Evolutionary conservation across 1,140 invertebrate genomes (phyloP).

Genomic region (Drosophila melanica): DNA sequence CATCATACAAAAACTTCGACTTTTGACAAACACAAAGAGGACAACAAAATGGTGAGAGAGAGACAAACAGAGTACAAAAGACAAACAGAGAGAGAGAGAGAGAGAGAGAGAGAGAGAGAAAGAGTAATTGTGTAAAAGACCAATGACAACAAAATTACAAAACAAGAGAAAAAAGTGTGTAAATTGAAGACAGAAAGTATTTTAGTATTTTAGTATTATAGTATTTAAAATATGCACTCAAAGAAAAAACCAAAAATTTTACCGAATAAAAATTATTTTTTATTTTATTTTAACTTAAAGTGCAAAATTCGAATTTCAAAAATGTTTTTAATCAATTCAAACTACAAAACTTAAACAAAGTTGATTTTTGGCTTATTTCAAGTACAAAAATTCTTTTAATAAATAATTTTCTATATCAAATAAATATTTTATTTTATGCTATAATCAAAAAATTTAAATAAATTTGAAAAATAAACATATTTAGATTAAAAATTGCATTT

Average conservation of each 20-base stretch:
- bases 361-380: too few relatives aligned
- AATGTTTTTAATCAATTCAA: too few relatives aligned
- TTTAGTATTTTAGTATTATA: neutral
- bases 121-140: constrained; percentile 14
- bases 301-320: too few relatives aligned
- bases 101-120: constrained; percentile 10
- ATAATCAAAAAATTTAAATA: too few relatives aligned
- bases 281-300: too few relatives aligned
- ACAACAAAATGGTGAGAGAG: constrained; percentile 45
- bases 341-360: too few relatives aligned
- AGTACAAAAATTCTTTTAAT: too few relatives aligned
- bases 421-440: too few relatives aligned
- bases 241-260: too few relatives aligned
- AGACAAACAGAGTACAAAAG: constrained; percentile 2
- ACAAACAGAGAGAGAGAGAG: constrained; percentile 5
- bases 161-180: neutral
- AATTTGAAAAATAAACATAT: neutral
- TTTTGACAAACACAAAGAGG: constrained; percentile 49
- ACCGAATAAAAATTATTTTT: too few relatives aligned
- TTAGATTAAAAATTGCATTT: neutral
- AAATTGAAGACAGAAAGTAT: neutral
- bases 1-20: constrained; percentile 41
- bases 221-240: too few relatives aligned
- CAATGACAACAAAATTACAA: constrained; percentile 20
- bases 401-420: too few relatives aligned